Evolutionary conservation across 2,888 invertebrate genomes (phyloP), one percentile per base, ranked within the genome.

Genomic region (Andrena trimmerana): DNA sequence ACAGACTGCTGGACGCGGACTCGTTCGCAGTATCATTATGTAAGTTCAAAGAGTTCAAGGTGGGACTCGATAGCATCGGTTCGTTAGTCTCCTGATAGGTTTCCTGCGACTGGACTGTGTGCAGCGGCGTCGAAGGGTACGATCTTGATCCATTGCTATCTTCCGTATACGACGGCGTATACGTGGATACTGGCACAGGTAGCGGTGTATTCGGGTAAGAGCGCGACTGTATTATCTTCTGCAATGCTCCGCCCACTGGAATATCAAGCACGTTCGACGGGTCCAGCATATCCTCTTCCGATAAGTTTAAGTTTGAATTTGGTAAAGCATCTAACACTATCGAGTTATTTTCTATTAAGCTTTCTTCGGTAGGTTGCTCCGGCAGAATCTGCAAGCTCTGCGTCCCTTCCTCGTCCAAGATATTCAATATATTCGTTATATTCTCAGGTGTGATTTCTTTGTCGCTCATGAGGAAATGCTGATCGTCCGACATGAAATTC

Each of bases 91-190:
- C 93, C 8, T 90, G 87, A 79, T 93, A 94, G 29, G 84, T 83
- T 5, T 90, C 91, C 24, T 88, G 87, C 6, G 90, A 88, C 60
- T 91, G 91, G 3, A 91, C 72, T 3, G 90, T 91, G 67, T 93
- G 92, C 88, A 96, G 95, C 20, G 97, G 97, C 24, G 97, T 97
- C 2, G 97, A 96, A 31, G 97, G 97, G 94, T 97, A 97, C 0
- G 97, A 97, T 91, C 97, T 96, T 16, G 97, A 97, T 2, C 91
- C 92, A 71, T 91, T 92, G 71, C 90, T 91, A 29, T 93, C 93
- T 31, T 94, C 93, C 2, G 91, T 80, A 50, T 91, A 92, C n/a
- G 91, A 87, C 10, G 90, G 79, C 8, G 90, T 85, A 62, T 90
- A 92, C 4, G 84, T 85, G 27, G 88, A 89, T n/a, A 90, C 84